Conservation (phyloP, 1,140 invertebrate species). For the Lethocerus indicus region DNA sequence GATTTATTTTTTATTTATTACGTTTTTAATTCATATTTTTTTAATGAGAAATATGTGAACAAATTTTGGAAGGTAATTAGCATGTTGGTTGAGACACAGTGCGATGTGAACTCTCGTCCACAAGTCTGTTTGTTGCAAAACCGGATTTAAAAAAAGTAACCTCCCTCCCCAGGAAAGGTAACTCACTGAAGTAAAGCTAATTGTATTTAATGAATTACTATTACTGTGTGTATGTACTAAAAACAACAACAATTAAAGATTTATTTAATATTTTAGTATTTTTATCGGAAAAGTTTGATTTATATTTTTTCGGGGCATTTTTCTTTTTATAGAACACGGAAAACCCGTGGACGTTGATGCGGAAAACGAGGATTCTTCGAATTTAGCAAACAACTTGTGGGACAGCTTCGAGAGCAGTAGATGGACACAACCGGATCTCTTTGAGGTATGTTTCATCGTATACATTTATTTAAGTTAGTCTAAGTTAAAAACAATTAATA, state of each 20-base stretch:
- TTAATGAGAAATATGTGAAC: not conserved
- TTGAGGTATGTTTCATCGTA: slow-evolving; percentile 10
- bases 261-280: not conserved
- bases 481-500: too few relatives aligned
- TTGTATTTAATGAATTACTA: not conserved
- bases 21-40: not conserved
- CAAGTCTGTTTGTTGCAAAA: not conserved
- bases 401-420: slow-evolving; percentile 39
- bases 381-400: slow-evolving; percentile 56
- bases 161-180: not conserved
- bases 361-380: slow-evolving; percentile 51
- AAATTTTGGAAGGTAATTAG: not conserved
- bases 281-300: not conserved
- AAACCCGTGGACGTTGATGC: slow-evolving; percentile 50
- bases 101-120: not conserved
- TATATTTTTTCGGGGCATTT: slow-evolving; percentile 1
- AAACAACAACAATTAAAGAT: not conserved
- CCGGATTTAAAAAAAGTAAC: not conserved
- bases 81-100: not conserved
- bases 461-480: too few relatives aligned
- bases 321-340: slow-evolving; percentile 47
- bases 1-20: too few relatives aligned
- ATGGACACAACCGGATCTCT: slow-evolving; percentile 6
- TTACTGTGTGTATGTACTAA: not conserved
- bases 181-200: not conserved